Conservation (phyloP, 2,113 vertebrate genomes). For the Thunnus thynnus region DNA sequence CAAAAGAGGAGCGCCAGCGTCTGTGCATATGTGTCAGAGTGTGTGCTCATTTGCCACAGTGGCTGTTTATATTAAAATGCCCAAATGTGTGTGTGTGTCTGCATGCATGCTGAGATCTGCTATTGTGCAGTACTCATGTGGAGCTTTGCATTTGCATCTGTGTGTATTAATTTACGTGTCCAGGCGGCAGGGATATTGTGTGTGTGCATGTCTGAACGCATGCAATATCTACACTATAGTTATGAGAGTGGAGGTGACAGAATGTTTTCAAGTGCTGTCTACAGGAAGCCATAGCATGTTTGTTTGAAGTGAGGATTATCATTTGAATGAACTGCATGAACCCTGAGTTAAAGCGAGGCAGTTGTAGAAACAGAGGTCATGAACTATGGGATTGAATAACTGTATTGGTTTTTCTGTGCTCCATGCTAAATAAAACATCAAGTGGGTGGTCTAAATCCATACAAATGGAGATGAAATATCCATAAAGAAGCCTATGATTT, state of each 20-base stretch:
- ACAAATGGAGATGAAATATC: constrained; percentile 34
- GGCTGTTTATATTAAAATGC: constrained; percentile 42
- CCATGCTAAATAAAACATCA: constrained; percentile 33
- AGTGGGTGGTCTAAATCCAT: constrained; percentile 48
- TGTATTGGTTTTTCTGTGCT: constrained; percentile 40
- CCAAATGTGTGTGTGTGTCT: constrained; percentile 16
- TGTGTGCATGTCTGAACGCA: constrained; percentile 20
- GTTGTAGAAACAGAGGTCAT: constrained; percentile 57
- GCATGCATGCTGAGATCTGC: neutral
- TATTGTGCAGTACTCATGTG: neutral
- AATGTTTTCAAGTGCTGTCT: constrained; percentile 52
- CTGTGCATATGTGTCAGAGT: constrained; percentile 22
- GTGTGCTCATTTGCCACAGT: constrained; percentile 4
- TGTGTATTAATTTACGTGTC: constrained; percentile 30
- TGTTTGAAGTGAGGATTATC: constrained; percentile 69
- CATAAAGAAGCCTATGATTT: constrained; percentile 18
- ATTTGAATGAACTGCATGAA: constrained; percentile 69
- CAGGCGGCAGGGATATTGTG: neutral
- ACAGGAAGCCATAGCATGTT: constrained; percentile 43
- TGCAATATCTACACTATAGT: constrained; percentile 5
- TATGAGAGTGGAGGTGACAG: constrained; percentile 11
- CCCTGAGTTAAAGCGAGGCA: constrained; percentile 41
- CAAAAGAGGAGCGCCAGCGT: constrained; percentile 20
- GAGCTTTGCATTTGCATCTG: constrained; percentile 32
- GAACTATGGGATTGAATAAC: constrained; percentile 65